Base-by-base conservation (phyloP, 2,113 vertebrate species). In the Atherinomorus stipes region DNA sequence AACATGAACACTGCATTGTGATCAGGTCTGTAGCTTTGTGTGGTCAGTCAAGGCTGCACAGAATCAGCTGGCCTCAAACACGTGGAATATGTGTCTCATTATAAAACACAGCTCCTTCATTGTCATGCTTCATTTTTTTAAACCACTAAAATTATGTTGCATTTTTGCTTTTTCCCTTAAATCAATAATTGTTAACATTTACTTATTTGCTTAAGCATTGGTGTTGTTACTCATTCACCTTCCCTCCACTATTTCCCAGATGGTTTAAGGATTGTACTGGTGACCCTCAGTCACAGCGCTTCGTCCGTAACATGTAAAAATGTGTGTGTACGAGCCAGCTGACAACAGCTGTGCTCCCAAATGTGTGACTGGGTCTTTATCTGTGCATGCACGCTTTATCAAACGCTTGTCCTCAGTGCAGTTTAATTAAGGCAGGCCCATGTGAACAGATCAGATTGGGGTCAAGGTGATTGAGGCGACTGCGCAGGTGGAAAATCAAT, bases 391-490 rank as follows among this genome's bases (percentile, higher is more conserved):
- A 52, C 52, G 40, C 59, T 63, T 88, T 83, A 66, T 81, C 76
- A 79, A 44, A 73, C 4, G 6, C 52, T 12, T 1, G 40, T 79
- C 72, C 77, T 77, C 13, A 6, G 56, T 71, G 70, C 22, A 69
- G 80, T 84, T 87, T 83, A 87, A 88, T 89, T 80, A 88, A 81
- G 69, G 37, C 71, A 40, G 76, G 76, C 64, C 31, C 81, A 71
- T 70, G 75, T 87, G 71, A 71, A 22, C 42, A 40, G 69, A 74
- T 67, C 84, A 54, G 45, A 42, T 1, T 4, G 50, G 76, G 88
- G 85, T 90, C 85, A 90, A 91, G 91, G 90, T 84, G 89, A 89
- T 80, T 31, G 69, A 80, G 71, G 68, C 63, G 13, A 23, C 82
- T 18, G 73, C 76, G 84, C 88, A 85, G 89, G 85, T 89, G 81